Evolutionary conservation across 2,888 invertebrate genomes (phyloP).

Genomic region (Acanthosoma haemorrhoidale): DNA sequence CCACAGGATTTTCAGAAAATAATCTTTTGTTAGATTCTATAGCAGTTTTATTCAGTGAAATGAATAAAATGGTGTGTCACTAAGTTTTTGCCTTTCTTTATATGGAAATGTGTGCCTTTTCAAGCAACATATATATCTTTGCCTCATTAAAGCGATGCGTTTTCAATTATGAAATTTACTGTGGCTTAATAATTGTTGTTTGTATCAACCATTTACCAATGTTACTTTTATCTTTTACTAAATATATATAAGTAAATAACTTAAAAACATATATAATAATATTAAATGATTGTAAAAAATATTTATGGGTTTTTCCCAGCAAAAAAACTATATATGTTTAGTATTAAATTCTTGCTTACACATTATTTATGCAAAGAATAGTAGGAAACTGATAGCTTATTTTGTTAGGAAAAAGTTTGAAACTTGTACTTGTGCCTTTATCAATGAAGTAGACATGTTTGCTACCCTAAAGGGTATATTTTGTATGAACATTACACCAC

Average conservation of each 20-base stretch:
- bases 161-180: neutral
- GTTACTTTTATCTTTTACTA: neutral
- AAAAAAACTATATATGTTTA: neutral
- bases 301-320: neutral
- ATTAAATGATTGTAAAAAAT: neutral
- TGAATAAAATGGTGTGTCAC: neutral
- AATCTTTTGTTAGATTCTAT: neutral
- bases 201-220: neutral
- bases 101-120: neutral
- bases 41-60: neutral
- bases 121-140: neutral
- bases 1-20: slow-evolving; percentile 5
- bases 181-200: neutral
- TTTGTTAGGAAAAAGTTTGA: neutral
- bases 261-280: neutral
- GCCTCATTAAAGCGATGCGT: neutral
- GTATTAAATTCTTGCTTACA: neutral
- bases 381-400: slow-evolving; percentile 14
- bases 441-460: neutral
- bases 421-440: slow-evolving; percentile 24
- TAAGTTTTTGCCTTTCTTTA: neutral
- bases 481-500: neutral
- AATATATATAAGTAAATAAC: neutral
- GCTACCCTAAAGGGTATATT: neutral
- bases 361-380: slow-evolving; percentile 2